Percentiles rank a stretch among this genome's conserved stretches.
Conservation (phyloP, 37 sponge, comb jelly and placozoan genomes). For the Aphrocallistes beatrix region DNA sequence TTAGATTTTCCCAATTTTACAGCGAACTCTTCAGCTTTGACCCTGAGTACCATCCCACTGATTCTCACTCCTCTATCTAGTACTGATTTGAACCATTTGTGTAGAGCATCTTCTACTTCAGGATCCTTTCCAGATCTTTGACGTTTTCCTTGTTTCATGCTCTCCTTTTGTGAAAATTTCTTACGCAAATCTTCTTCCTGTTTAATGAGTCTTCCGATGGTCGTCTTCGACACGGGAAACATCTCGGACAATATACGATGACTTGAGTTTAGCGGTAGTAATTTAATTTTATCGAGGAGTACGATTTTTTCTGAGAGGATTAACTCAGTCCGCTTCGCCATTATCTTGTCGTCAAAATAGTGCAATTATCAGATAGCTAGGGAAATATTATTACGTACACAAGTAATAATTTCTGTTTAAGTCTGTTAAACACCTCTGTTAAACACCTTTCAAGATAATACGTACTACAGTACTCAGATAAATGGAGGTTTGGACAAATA, state of each 20-base stretch:
- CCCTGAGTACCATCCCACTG: not conserved
- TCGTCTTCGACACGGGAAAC: not conserved
- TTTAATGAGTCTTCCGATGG: not conserved
- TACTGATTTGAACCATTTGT: constrained; percentile 1
- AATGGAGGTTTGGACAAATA: not conserved
- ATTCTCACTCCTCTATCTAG: not conserved
- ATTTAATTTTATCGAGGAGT: not conserved
- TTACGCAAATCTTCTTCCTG: not conserved
- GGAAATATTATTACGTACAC: too few relatives aligned
- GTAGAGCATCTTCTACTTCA: not conserved
- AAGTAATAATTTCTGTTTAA: too few relatives aligned
- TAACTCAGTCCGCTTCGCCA: not conserved
- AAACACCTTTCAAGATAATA: too few relatives aligned
- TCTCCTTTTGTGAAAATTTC: not conserved
- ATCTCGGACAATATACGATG: not conserved
- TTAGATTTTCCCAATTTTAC: not conserved
- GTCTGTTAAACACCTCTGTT: too few relatives aligned
- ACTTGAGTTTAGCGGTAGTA: not conserved
- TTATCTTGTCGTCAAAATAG: not conserved
- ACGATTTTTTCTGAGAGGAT: not conserved
- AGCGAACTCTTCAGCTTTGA: constrained; percentile 18
- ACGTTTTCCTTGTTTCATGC: not conserved
- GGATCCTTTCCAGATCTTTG: constrained; percentile 1
- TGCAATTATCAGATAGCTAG: too few relatives aligned
- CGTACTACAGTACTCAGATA: too few relatives aligned